Evolutionary conservation across 2,888 invertebrate species (phyloP).

Genomic region (Apodemia mormo): DNA sequence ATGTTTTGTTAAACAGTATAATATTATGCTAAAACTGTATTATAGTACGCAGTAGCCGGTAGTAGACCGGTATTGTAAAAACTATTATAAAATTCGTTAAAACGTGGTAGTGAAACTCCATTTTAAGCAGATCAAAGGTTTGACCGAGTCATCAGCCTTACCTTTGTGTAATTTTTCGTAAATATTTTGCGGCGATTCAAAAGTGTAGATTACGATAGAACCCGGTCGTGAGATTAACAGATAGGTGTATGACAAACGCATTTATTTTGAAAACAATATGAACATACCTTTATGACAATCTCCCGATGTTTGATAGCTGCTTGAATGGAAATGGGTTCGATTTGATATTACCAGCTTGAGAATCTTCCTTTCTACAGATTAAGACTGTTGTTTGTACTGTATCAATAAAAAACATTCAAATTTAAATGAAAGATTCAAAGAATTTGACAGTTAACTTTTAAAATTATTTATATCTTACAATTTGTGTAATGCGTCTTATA

Average conservation of each 20-base stretch:
- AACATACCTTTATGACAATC: conserved; percentile 35
- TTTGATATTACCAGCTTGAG: conserved; percentile 26
- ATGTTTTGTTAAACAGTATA: too few species aligned
- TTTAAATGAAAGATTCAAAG: too few species aligned
- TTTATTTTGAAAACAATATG: conserved; percentile 53
- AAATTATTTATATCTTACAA: too few species aligned
- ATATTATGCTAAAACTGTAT: background rate
- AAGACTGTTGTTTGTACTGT: background rate
- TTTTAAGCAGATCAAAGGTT: conserved; percentile 59
- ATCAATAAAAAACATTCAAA: too few species aligned
- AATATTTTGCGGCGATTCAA: conserved; percentile 68
- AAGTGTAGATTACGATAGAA: conserved; percentile 37
- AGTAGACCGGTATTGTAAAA: background rate
- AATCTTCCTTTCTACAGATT: background rate
- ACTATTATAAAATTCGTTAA: background rate
- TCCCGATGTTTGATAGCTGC: conserved; percentile 28
- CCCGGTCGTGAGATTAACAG: conserved; percentile 53
- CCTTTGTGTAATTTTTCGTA: conserved; percentile 59
- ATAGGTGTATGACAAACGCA: conserved; percentile 57
- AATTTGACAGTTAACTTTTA: too few species aligned
- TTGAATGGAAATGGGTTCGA: conserved; percentile 22
- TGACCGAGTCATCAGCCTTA: conserved; percentile 46
- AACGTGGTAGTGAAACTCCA: conserved; percentile 41
- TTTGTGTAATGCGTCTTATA: too few species aligned
- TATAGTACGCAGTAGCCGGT: background rate